A percentile compares a stretch with the other conserved stretches of the same genome.
Evolutionary conservation across 2,797 vertebrate species (phyloP).

Genomic region (Galago senegalensis): DNA sequence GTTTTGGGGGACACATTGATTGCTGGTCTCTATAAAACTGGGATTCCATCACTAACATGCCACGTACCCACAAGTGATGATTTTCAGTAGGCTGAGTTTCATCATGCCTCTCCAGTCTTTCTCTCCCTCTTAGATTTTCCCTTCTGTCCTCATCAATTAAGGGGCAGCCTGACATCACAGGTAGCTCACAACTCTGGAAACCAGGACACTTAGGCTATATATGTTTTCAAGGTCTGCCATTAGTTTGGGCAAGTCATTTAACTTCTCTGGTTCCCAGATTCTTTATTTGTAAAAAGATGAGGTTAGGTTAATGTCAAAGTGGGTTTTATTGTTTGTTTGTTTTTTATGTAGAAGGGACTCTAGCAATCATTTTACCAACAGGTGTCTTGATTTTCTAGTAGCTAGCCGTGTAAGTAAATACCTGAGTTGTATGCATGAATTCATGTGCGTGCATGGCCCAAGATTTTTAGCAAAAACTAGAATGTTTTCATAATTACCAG

Average conservation of each 20-base stretch:
- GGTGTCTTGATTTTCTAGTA: slow-evolving; percentile 6
- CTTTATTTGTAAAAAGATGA: background rate
- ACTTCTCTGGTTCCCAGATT: background rate
- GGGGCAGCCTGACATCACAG: background rate
- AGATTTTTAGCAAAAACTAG: slow-evolving; percentile 46
- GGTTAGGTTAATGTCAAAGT: background rate
- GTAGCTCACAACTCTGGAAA: background rate
- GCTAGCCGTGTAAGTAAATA: slow-evolving; percentile 32
- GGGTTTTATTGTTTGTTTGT: too few species aligned
- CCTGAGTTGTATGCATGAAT: background rate
- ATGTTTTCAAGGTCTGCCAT: background rate
- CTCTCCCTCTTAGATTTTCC: background rate
- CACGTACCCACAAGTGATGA: background rate
- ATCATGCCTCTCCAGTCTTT: background rate
- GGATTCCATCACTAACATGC: background rate
- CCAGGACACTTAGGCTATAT: background rate
- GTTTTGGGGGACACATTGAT: background rate
- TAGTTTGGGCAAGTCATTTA: slow-evolving; percentile 1
- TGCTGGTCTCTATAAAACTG: background rate
- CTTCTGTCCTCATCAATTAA: background rate
- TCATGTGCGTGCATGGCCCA: background rate
- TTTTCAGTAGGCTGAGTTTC: slow-evolving; percentile 16
- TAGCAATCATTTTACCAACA: background rate
- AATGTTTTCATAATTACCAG: slow-evolving; percentile 62
- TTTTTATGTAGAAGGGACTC: background rate